phyloP scores from a whole-genome alignment of 2,113 vertebrate genomes.

The Penelope pileata region DNA sequence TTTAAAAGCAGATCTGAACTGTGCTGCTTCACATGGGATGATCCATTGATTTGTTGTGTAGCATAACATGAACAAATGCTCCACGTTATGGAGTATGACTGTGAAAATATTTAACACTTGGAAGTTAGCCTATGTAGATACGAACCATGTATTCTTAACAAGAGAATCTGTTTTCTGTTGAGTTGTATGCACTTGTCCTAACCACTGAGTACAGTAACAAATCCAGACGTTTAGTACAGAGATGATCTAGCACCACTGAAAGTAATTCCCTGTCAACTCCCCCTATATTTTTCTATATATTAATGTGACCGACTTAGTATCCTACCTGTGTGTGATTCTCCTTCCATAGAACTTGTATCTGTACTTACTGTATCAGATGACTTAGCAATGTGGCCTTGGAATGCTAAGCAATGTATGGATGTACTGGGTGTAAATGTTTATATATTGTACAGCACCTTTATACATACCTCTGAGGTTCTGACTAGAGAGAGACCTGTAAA shows the following conservation, averaged over 20 bases:
- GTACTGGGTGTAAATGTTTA: conserved; percentile 98
- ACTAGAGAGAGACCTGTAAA: conserved; percentile 94
- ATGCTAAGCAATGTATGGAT: conserved; percentile 82
- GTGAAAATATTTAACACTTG: conserved; percentile 45
- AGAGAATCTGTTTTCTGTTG: background rate
- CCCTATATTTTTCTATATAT: conserved; percentile 35
- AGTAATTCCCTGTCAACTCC: background rate
- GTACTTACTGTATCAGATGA: conserved; percentile 59
- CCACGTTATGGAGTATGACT: conserved; percentile 9
- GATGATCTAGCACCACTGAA: conserved; percentile 48
- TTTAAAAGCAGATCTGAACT: background rate
- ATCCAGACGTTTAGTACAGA: conserved; percentile 4
- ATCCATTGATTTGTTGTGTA: conserved; percentile 15
- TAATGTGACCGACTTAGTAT: conserved; percentile 66
- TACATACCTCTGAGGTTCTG: conserved; percentile 89
- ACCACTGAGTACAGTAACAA: conserved; percentile 21
- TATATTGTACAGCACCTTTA: conserved; percentile 99
- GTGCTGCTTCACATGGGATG: background rate
- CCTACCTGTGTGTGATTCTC: conserved; percentile 61
- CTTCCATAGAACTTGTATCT: conserved; percentile 44
- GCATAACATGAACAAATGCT: background rate
- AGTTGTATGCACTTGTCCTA: conserved; percentile 6
- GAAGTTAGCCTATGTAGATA: conserved; percentile 52
- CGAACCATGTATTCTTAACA: background rate
- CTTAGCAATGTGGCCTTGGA: conserved; percentile 90